Conservation (phyloP, 2,888 invertebrate species). For the Tetanocera ferruginea region DNA sequence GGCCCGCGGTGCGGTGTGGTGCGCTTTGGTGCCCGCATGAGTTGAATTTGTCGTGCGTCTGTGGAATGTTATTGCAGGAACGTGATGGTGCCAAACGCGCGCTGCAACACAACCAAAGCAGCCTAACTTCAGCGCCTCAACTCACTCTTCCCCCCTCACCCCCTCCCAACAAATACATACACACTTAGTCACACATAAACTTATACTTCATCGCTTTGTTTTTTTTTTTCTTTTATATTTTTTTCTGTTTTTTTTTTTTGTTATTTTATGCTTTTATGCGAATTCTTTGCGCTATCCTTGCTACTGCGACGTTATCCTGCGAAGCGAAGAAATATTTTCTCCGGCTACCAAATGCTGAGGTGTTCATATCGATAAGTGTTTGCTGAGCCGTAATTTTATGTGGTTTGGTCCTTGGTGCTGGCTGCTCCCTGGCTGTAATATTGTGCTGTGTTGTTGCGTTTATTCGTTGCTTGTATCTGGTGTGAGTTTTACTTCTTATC, state of each 20-base stretch:
- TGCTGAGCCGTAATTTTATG: constrained; percentile 23
- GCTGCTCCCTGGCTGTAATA: not conserved
- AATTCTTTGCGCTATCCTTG: not conserved
- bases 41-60: not conserved
- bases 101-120: no score
- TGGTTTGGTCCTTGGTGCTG: constrained; percentile 13
- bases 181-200: no score
- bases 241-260: not conserved
- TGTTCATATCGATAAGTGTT: constrained; percentile 29
- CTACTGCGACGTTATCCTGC: not conserved
- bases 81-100: not conserved
- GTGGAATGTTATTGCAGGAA: constrained; percentile 8
- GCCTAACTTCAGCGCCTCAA: no score
- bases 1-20: no score
- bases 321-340: not conserved
- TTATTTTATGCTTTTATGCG: not conserved
- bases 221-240: no score
- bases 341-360: constrained; percentile 6
- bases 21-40: not conserved
- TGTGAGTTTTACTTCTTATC: not conserved
- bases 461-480: not conserved
- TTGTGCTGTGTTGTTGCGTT: not conserved
- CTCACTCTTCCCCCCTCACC: no score
- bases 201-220: no score
- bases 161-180: no score